Conservation (phyloP, 2,797 vertebrate species). For the Lacerta agilis region DNA sequence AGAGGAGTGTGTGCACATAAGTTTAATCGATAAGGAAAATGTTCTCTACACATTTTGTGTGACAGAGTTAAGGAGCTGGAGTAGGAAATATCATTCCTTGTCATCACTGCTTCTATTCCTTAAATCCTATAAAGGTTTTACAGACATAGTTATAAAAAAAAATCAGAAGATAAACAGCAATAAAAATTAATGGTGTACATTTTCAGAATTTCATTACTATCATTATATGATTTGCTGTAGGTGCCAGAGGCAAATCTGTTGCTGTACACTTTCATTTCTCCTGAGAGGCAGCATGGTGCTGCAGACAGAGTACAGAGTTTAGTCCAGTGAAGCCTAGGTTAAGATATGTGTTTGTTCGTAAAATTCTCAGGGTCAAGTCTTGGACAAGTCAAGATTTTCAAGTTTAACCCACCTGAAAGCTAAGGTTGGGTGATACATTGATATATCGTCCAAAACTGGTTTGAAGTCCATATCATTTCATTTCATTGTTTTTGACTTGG, state of each 20-base stretch:
- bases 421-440: too few relatives aligned
- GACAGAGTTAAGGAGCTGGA: constrained; percentile 11
- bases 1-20: too few relatives aligned
- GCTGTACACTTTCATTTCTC: constrained; percentile 12
- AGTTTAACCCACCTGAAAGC: not conserved
- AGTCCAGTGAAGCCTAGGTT: not conserved
- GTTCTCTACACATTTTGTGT: not conserved
- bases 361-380: not conserved
- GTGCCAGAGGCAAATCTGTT: constrained; percentile 17
- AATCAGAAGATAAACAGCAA: not conserved
- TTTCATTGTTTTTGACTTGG: too few relatives aligned
- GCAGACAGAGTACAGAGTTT: not conserved
- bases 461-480: too few relatives aligned
- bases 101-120: not conserved
- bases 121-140: not conserved
- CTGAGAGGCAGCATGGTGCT: not conserved
- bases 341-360: not conserved
- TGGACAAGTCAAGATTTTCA: not conserved
- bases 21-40: not conserved
- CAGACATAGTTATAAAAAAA: not conserved
- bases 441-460: too few relatives aligned
- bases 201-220: constrained; percentile 3
- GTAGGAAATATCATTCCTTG: constrained; percentile 10
- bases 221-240: constrained; percentile 37
- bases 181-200: constrained; percentile 31